Base-by-base conservation (phyloP, 2,888 invertebrate genomes). In the Cheilosia urbana region DNA sequence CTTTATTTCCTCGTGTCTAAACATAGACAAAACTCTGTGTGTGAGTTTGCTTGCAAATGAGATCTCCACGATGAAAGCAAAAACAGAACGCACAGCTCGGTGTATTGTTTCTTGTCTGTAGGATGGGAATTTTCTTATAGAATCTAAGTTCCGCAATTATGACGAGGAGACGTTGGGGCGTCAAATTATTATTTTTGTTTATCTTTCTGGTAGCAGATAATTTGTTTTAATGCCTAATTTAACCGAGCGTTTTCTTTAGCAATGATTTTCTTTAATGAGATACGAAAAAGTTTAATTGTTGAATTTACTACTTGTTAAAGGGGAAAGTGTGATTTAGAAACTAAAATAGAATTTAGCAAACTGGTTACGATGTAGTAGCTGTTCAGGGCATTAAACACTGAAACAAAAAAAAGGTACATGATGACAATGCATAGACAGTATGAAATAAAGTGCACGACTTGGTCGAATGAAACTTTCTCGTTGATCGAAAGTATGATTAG, bases 91-190 rank as follows among this genome's bases (percentile, higher is more conserved):
- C 30, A 40, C 51, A 34, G 47, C 19, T 24, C 57, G 47, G 51
- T 30, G 34, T 24, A 15, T 27, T 24, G 17, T 37, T 27, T 19
- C 45, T 47, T 19, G 15, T 63, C 19, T n/a, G 0, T n/a, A 17
- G 34, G 55, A 63, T 63, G 63, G 53, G 53, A 73, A 63, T 63
- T 40, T 27, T 42, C 13, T 53, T 51, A 62, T 7, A 24, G 15
- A 40, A 42, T 24, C 45, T 34, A 13, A 37, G 45, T 55, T 63
- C 34, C 24, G 34, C 24, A 63, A 63, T 34, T 49, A 63, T 15
- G 19, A 49, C 30, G 19, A 13, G 13, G 13, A 63, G 55, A 75
- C 57, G 21, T 9, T 49, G 24, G 11, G 75, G 75, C 37, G 37
- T 47, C 55, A 47, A 57, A 57, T 57, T 65, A 63, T 55, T 34